Conservation (phyloP, 2,113 vertebrate species). For the Dryoscopus gambensis region DNA sequence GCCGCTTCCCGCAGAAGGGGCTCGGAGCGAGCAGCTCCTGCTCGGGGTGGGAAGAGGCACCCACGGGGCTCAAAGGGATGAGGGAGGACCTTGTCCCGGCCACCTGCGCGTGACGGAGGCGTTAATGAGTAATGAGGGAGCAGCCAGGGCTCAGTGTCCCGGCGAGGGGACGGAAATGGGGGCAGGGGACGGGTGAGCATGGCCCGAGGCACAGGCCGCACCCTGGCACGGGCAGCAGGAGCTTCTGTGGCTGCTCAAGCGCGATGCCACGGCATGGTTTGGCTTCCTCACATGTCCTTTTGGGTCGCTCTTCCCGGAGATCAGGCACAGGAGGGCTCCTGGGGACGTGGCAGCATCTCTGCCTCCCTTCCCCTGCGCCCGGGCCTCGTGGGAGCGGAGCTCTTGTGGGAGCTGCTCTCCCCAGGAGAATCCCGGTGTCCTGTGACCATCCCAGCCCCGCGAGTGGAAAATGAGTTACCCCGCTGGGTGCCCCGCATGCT, state of each 20-base stretch:
- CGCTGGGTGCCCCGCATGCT: neutral
- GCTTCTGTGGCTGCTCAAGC: accelerated
- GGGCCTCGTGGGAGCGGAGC: neutral
- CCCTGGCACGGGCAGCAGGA: accelerated
- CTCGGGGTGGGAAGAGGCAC: neutral
- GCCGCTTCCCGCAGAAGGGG: accelerated
- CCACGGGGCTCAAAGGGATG: accelerated
- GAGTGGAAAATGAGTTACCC: neutral
- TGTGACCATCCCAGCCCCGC: neutral
- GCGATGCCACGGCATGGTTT: accelerated
- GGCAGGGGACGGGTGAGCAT: neutral
- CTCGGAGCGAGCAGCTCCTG: neutral
- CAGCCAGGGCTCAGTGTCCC: neutral
- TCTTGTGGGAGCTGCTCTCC: neutral
- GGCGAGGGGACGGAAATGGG: neutral
- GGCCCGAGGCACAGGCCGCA: accelerated
- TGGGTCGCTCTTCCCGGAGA: neutral
- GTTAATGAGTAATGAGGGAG: slow-evolving; percentile 31
- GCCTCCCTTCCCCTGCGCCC: neutral
- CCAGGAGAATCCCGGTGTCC: neutral
- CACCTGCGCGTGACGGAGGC: accelerated
- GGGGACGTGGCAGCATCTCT: neutral
- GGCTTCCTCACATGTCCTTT: neutral
- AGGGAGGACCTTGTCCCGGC: neutral
- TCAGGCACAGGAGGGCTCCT: accelerated